These are phyloP conservation scores for Caenorhabditis panamensis DNA, from an alignment of 2,888 invertebrate species.

Conservation along the genomic window DNA sequence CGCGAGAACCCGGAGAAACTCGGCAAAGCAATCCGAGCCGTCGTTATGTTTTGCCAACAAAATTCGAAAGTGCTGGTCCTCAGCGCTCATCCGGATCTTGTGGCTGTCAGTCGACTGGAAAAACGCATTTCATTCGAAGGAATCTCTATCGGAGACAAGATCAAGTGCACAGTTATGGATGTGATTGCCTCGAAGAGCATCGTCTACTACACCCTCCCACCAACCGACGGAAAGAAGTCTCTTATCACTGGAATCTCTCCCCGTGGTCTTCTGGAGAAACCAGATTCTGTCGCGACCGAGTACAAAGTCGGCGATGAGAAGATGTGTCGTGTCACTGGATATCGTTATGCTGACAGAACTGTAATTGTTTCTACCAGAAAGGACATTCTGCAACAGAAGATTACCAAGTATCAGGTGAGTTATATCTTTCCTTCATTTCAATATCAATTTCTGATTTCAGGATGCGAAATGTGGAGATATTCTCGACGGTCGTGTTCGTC, in stretches of 20 bases:
- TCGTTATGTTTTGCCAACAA: constrained; percentile 75
- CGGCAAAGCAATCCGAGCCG: constrained; percentile 73
- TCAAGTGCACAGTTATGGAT: constrained; percentile 71
- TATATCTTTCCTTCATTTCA: neutral
- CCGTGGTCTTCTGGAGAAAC: constrained; percentile 57
- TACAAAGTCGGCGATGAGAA: constrained; percentile 71
- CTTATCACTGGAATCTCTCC: constrained; percentile 59
- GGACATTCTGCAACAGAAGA: constrained; percentile 73
- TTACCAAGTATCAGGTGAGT: constrained; percentile 67
- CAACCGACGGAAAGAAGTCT: constrained; percentile 61
- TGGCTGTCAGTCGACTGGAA: constrained; percentile 75
- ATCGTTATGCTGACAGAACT: constrained; percentile 70
- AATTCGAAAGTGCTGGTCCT: constrained; percentile 76
- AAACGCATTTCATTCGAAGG: constrained; percentile 70
- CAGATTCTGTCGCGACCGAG: constrained; percentile 54
- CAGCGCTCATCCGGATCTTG: constrained; percentile 78
- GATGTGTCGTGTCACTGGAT: constrained; percentile 73
- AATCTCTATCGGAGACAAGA: constrained; percentile 66
- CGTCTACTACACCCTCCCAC: constrained; percentile 70
- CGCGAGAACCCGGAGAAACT: constrained; percentile 70
- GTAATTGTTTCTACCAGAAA: constrained; percentile 73
- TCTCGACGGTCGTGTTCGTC: constrained; percentile 57
- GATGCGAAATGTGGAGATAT: constrained; percentile 68
- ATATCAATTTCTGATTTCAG: constrained; percentile 32
- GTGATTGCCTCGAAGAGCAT: constrained; percentile 57